These are phyloP conservation scores for Acrocephalus scirpaceus DNA, from an alignment of 2,797 vertebrate genomes.

Conservation along the genomic window DNA sequence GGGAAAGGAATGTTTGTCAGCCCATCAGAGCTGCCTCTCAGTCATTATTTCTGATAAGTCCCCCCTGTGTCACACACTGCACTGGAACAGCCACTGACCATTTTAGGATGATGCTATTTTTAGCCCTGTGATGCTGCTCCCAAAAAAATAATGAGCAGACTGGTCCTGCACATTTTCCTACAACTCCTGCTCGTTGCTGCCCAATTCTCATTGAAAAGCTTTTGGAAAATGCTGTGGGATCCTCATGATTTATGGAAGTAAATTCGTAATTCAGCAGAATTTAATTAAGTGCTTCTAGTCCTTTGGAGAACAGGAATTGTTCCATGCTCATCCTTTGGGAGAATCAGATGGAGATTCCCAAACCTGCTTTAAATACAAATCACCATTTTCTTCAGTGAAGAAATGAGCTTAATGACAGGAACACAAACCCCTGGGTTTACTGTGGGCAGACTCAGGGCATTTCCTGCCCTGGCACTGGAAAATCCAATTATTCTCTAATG, in stretches of 20 bases:
- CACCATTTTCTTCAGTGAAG: background rate
- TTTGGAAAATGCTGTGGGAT: background rate
- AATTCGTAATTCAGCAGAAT: background rate
- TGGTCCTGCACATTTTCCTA: background rate
- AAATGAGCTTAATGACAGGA: background rate
- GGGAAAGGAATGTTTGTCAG: background rate
- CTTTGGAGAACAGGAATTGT: background rate
- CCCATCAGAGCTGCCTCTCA: background rate
- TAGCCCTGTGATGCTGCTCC: background rate
- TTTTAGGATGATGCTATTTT: slow-evolving; percentile 3
- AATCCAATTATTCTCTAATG: background rate
- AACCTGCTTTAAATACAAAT: background rate
- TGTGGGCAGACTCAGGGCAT: background rate
- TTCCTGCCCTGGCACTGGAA: background rate
- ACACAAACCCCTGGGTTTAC: background rate
- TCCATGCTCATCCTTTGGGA: background rate
- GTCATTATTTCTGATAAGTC: background rate
- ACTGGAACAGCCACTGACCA: background rate
- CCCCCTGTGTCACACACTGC: background rate
- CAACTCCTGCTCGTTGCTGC: background rate
- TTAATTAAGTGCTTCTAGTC: background rate
- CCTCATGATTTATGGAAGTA: background rate
- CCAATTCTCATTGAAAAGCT: background rate
- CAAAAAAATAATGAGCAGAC: background rate
- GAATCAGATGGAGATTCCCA: background rate